phyloP scores from a whole-genome alignment of 1,140 invertebrate genomes.

The Eciton burchellii region DNA sequence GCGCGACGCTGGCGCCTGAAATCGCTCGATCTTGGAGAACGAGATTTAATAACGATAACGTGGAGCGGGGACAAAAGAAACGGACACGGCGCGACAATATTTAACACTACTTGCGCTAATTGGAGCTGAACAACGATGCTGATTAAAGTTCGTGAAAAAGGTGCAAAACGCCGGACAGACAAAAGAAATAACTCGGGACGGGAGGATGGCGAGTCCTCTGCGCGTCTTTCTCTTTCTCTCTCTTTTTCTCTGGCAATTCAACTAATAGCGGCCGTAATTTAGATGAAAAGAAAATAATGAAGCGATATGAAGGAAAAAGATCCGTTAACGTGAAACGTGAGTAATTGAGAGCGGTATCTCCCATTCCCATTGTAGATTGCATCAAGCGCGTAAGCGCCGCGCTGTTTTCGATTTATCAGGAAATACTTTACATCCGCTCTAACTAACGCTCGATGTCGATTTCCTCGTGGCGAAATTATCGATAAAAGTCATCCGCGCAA shows the following conservation, averaged over 20 bases:
- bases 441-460: conserved; percentile 19
- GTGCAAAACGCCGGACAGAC: neutral
- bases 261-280: conserved; percentile 32
- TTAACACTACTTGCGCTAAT: too few species aligned
- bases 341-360: conserved; percentile 7
- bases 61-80: too few species aligned
- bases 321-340: conserved; percentile 10
- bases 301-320: conserved; percentile 23
- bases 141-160: neutral
- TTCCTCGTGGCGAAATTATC: conserved; percentile 26
- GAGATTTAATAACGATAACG: conserved; percentile 57
- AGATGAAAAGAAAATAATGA: conserved; percentile 41
- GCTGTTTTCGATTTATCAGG: conserved; percentile 2
- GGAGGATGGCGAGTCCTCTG: neutral
- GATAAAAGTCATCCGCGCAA: conserved; percentile 21
- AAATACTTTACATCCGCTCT: conserved; percentile 29
- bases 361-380: neutral
- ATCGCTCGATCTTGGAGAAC: conserved; percentile 3
- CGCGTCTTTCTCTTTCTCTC: too few species aligned
- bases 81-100: too few species aligned
- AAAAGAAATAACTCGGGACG: neutral
- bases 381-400: neutral
- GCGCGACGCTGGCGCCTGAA: neutral
- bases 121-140: too few species aligned
- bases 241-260: conserved; percentile 6